A percentile compares a stretch with the other conserved stretches of the same genome.
phyloP scores from a whole-genome alignment of 2,888 invertebrate species.

The Synanthedon myopaeformis region DNA sequence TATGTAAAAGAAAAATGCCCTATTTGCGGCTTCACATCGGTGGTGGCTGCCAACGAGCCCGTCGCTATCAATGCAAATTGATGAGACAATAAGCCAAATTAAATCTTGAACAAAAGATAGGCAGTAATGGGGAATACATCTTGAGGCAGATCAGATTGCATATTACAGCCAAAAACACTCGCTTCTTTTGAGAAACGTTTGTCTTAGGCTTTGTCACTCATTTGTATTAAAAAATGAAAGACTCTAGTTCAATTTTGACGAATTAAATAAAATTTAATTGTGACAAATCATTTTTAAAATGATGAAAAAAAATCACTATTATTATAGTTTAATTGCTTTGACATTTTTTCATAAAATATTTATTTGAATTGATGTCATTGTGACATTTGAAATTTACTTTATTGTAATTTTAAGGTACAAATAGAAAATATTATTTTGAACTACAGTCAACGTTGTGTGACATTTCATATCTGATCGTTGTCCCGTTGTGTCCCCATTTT shows the following conservation, averaged over 20 bases:
- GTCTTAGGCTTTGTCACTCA: slow-evolving; percentile 6
- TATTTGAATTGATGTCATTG: not conserved
- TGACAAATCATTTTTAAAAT: not conserved
- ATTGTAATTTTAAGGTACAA: not conserved
- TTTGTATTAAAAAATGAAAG: slow-evolving; percentile 23
- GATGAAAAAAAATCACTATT: not conserved
- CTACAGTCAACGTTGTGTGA: slow-evolving; percentile 36
- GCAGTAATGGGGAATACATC: slow-evolving; percentile 31
- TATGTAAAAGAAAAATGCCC: slow-evolving; percentile 68
- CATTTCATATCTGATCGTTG: slow-evolving; percentile 34
- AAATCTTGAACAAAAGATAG: slow-evolving; percentile 46
- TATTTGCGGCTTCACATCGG: slow-evolving; percentile 64
- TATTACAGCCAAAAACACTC: slow-evolving; percentile 14
- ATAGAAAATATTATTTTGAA: slow-evolving; percentile 10
- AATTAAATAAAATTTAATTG: not conserved
- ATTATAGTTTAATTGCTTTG: not conserved
- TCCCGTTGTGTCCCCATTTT: slow-evolving; percentile 45
- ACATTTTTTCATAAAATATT: not conserved
- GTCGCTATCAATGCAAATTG: slow-evolving; percentile 26
- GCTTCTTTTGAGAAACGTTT: no score
- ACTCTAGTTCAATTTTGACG: slow-evolving; percentile 28
- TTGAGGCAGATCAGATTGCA: slow-evolving; percentile 58
- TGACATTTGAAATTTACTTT: not conserved
- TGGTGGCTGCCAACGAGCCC: slow-evolving; percentile 41
- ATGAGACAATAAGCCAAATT: slow-evolving; percentile 32